Evolutionary conservation across 2,888 invertebrate genomes (phyloP), one percentile per base, ranked within the genome.

Genomic region (Rhagium mordax): DNA sequence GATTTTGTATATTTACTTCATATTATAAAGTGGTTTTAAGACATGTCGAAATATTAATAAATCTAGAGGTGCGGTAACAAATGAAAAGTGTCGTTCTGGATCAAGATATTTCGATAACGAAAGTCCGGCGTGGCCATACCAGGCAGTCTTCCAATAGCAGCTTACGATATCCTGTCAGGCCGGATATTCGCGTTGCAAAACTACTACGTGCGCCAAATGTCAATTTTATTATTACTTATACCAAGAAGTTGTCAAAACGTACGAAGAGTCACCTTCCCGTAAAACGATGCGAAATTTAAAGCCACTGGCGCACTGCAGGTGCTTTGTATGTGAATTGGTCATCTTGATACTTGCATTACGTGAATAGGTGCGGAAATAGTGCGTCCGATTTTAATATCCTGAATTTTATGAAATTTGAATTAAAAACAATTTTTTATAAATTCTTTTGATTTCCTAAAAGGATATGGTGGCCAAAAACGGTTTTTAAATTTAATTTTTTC

Each of bases 11-110:
- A 13, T 41, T 2, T 41, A 41, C 33, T 5, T 8, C 29, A 33
- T 29, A 33, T 4, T 10, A 7, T n/a, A 48, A 3, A 49, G 53
- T 24, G 33, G 27, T 18, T 65, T 65, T 49, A 15, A 48, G 64
- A 48, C 49, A 49, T n/a, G 27, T 20, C 20, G 53, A 47, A 21
- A 68, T 49, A 18, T 29, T 68, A 41, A 60, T 68, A 27, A 68
- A 60, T 68, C 68, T 48, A 21, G 48, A 21, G 27, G 24, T 57
- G 47, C 57, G 41, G 59, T 67, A 67, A 68, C 60, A 68, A 68
- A 68, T 68, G 68, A 68, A 49, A 47, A 60, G 68, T 68, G 68
- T 68, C 68, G 68, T 68, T 68, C 18, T 29, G 68, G 68, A 68
- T 51, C 60, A 68, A 48, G 68, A 68, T 48, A 68, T 68, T 60